Conservation (phyloP, 2,888 invertebrate species). For the Branchellion lobata region DNA sequence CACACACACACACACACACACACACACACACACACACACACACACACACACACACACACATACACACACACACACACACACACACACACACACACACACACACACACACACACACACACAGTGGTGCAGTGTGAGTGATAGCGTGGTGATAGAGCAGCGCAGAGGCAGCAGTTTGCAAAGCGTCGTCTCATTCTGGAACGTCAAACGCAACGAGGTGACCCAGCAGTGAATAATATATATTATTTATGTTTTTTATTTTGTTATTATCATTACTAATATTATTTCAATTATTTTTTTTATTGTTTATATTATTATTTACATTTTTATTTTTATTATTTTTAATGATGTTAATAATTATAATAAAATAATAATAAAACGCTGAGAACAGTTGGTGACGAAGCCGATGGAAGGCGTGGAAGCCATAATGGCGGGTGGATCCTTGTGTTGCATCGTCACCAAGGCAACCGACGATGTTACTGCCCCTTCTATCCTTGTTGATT, state of each 20-base stretch:
- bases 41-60: too few species aligned
- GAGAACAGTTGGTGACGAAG: background rate
- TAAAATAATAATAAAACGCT: too few species aligned
- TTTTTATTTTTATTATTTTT: background rate
- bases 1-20: too few species aligned
- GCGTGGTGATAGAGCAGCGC: background rate
- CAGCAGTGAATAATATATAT: background rate
- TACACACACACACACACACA: too few species aligned
- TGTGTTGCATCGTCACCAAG: background rate
- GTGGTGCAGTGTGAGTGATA: background rate
- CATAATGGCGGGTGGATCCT: background rate
- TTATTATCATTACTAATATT: background rate
- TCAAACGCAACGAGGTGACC: background rate
- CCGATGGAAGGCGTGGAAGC: background rate
- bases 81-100: background rate
- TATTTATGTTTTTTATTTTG: background rate
- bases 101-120: background rate
- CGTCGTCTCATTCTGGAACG: background rate
- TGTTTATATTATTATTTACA: background rate
- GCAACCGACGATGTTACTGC: background rate
- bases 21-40: too few species aligned
- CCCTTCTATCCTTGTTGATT: too few species aligned
- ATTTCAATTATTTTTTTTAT: background rate
- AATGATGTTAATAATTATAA: too few species aligned
- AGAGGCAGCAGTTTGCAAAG: background rate